Evolutionary conservation across 2,888 invertebrate species (phyloP).

Genomic region (Rhogogaster chlorosoma): DNA sequence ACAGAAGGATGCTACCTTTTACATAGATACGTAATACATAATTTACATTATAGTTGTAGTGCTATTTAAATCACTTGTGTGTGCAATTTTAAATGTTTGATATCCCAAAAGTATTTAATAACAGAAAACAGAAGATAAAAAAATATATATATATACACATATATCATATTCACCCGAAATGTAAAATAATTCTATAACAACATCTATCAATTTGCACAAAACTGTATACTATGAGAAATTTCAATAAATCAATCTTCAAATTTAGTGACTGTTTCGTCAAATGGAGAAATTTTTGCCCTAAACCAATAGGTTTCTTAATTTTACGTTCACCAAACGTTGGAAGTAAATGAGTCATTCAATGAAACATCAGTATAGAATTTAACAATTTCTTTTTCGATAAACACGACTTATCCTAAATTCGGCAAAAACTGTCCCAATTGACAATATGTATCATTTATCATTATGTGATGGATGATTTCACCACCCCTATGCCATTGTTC

Average conservation of each 20-base stretch:
- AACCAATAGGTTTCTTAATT: not conserved
- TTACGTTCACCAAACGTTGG: not conserved
- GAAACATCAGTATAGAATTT: not conserved
- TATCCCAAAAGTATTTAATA: not conserved
- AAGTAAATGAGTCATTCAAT: not conserved
- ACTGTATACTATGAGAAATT: not conserved
- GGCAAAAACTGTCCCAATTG: not conserved
- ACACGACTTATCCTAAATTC: not conserved
- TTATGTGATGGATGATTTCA: not conserved
- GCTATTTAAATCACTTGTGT: conserved; percentile 40
- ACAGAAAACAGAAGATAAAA: not conserved
- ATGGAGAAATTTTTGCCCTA: not conserved
- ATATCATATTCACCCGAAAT: not conserved
- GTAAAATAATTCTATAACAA: conserved; percentile 19
- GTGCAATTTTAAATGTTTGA: conserved; percentile 42
- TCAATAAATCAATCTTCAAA: conserved; percentile 42
- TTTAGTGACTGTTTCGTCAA: not conserved
- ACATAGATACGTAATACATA: conserved; percentile 7
- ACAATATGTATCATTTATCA: not conserved
- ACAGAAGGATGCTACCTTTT: conserved; percentile 14
- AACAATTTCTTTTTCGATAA: not conserved
- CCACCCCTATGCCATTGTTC: not conserved
- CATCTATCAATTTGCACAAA: conserved; percentile 26
- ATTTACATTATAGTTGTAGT: conserved; percentile 18
- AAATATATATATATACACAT: too few species aligned